Conservation (phyloP, 2,888 invertebrate genomes). For the Drosophila vallismaia region DNA sequence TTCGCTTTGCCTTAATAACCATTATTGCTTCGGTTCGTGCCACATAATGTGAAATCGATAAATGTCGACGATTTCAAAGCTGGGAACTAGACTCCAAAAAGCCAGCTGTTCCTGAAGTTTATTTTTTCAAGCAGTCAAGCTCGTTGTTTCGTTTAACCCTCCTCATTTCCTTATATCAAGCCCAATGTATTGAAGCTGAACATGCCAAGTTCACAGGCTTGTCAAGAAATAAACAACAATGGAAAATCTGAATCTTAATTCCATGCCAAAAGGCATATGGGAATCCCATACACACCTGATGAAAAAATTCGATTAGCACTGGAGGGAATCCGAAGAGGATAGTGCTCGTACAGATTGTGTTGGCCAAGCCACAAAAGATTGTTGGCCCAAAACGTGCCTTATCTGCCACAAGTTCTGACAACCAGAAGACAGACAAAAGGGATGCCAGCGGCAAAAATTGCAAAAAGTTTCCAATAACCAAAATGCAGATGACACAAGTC, state of each 20-base stretch:
- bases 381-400: slow-evolving; percentile 28
- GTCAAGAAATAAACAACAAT: slow-evolving; percentile 34
- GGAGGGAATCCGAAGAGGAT: slow-evolving; percentile 4
- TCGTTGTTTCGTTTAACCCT: slow-evolving; percentile 10
- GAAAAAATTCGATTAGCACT: slow-evolving; percentile 31
- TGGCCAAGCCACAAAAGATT: slow-evolving; percentile 4
- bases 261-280: slow-evolving; percentile 6
- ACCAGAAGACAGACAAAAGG: slow-evolving; percentile 33
- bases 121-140: not conserved
- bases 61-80: not conserved
- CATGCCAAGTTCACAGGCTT: slow-evolving; percentile 28
- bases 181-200: slow-evolving; percentile 14
- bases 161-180: not conserved
- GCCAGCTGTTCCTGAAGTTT: not conserved
- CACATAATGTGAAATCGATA: not conserved
- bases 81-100: not conserved
- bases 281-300: slow-evolving; percentile 29
- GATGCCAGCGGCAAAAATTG: slow-evolving; percentile 10
- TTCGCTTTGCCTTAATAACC: not conserved
- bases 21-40: not conserved
- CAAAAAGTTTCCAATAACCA: slow-evolving; percentile 33
- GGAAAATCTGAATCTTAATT: slow-evolving; percentile 20
- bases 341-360: slow-evolving; percentile 4
- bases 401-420: slow-evolving; percentile 26
- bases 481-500: slow-evolving; percentile 28